Conservation (phyloP, 2,113 vertebrate genomes). For the Alethe castanea region DNA sequence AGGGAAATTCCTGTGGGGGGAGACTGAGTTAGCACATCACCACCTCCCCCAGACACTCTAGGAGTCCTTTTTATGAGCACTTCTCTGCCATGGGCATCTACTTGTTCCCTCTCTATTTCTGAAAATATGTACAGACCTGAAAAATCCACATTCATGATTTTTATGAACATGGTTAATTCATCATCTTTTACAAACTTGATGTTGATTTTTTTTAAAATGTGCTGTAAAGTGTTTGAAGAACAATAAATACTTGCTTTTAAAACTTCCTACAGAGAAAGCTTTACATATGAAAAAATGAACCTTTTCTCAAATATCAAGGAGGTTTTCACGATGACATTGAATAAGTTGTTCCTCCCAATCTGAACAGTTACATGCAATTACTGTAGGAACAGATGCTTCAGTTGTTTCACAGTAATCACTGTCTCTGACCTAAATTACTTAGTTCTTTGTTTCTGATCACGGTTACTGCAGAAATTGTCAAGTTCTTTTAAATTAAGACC, state of each 20-base stretch:
- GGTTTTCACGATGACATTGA: background rate
- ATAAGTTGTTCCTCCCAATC: background rate
- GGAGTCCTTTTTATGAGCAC: accelerated
- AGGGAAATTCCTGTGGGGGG: accelerated
- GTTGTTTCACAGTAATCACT: background rate
- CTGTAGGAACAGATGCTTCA: background rate
- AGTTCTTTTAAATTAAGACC: background rate
- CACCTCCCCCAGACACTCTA: background rate
- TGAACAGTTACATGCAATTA: accelerated
- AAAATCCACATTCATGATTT: background rate
- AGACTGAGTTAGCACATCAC: background rate
- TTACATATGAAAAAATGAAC: background rate
- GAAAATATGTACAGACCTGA: background rate
- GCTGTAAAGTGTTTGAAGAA: background rate
- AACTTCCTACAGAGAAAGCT: background rate
- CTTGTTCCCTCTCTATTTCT: background rate
- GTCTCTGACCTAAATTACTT: background rate
- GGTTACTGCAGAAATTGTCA: background rate
- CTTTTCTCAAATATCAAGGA: background rate
- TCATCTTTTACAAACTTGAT: background rate
- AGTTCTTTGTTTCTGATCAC: background rate
- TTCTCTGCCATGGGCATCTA: accelerated
- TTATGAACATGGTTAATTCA: no score
- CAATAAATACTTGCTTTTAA: background rate
- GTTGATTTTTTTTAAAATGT: background rate